Conservation (phyloP, 2,797 vertebrate species). For the Steatocranus sp. region DNA sequence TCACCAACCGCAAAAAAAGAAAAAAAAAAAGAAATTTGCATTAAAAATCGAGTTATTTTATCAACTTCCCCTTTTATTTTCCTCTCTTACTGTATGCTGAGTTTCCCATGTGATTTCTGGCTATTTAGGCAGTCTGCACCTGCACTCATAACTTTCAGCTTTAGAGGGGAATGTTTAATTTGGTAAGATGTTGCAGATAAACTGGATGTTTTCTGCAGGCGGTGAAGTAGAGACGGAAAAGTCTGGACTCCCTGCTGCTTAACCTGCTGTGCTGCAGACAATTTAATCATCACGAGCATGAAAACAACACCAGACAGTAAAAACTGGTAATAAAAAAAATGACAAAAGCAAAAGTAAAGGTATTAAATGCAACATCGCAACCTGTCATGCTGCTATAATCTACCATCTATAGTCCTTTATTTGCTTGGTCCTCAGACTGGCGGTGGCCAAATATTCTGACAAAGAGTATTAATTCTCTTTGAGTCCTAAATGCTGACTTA, state of each 20-base stretch:
- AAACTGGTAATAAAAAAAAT: background rate
- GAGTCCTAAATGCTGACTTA: background rate
- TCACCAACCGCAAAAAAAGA: background rate
- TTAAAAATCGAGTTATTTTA: background rate
- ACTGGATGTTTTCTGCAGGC: background rate
- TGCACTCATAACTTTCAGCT: background rate
- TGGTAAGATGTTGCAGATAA: background rate
- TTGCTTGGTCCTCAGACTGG: background rate
- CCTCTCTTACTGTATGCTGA: background rate
- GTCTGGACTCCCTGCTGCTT: background rate
- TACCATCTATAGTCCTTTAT: background rate
- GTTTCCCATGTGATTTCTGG: background rate
- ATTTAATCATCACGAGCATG: background rate
- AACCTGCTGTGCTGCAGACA: background rate
- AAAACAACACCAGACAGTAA: background rate
- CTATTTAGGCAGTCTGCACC: background rate
- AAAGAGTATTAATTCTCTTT: background rate
- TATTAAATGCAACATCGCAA: background rate
- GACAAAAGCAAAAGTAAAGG: background rate
- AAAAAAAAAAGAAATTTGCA: background rate
- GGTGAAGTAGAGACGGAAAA: background rate
- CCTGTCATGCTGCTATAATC: background rate
- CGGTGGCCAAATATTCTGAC: background rate
- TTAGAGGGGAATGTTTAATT: background rate
- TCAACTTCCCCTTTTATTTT: slow-evolving; percentile 20